phyloP scores from a whole-genome alignment of 2,113 vertebrate genomes.

The Rhizomys pruinosus region DNA sequence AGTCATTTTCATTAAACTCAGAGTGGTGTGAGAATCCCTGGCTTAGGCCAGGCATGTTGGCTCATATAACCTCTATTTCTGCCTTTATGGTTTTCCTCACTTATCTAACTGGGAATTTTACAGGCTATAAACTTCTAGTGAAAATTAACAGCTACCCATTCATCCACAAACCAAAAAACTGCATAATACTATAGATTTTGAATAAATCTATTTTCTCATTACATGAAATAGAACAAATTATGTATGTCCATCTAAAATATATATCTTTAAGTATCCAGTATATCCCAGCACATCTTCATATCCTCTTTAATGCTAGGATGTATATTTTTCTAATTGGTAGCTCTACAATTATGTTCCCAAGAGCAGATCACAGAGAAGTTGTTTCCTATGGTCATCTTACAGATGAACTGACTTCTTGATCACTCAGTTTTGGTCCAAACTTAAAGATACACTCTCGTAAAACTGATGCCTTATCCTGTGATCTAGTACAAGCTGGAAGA shows the following conservation, averaged over 20 bases:
- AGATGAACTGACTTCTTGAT: neutral
- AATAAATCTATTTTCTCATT: constrained; percentile 36
- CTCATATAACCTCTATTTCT: neutral
- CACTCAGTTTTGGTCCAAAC: constrained; percentile 27
- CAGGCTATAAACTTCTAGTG: neutral
- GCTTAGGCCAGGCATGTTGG: neutral
- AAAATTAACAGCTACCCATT: constrained; percentile 14
- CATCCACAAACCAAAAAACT: constrained; percentile 33
- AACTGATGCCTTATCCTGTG: neutral
- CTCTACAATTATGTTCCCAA: constrained; percentile 28
- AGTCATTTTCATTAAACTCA: constrained; percentile 14
- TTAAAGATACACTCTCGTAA: constrained; percentile 2
- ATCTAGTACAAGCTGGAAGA: neutral
- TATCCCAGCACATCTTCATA: neutral
- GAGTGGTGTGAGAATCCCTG: constrained; percentile 27
- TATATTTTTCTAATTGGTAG: constrained; percentile 28
- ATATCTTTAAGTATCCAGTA: neutral
- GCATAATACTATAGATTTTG: constrained; percentile 13
- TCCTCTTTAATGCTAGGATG: neutral
- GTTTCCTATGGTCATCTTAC: neutral
- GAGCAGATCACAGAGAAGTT: constrained; percentile 40
- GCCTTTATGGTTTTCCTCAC: neutral
- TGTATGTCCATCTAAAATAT: constrained; percentile 32
- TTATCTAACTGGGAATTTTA: constrained; percentile 22
- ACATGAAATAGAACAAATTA: neutral